phyloP scores from a whole-genome alignment of 1,140 invertebrate species.

The Lineus longissimus region DNA sequence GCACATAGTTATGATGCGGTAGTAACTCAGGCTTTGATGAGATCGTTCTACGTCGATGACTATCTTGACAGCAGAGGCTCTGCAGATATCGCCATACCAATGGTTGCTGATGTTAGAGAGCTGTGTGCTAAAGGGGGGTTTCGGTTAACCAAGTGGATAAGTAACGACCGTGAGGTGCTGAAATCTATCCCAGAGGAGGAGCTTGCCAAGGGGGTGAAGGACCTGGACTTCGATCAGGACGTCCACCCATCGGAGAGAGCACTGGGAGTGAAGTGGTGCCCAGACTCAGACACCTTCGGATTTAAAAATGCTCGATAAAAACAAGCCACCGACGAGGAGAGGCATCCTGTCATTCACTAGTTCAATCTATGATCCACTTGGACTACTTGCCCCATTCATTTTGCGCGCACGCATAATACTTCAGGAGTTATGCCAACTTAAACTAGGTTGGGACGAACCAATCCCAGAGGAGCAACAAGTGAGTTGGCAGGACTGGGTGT shows the following conservation, averaged over 20 bases:
- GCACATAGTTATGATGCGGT: background rate
- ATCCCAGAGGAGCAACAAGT: too few relatives aligned
- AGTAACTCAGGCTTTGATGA: constrained; percentile 4
- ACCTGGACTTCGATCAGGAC: background rate
- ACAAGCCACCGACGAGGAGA: background rate
- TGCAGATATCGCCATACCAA: background rate
- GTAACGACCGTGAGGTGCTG: constrained; percentile 8
- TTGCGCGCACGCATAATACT: too few relatives aligned
- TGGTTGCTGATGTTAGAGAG: background rate
- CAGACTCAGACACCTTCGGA: constrained; percentile 9
- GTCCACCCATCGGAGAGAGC: background rate
- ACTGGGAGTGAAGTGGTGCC: constrained; percentile 6
- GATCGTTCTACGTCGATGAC: constrained; percentile 23
- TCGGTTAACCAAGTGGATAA: constrained; percentile 14
- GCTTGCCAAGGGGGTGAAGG: background rate
- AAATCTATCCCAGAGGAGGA: constrained; percentile 2
- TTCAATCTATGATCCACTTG: constrained; percentile 18
- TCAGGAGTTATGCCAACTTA: too few relatives aligned
- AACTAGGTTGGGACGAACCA: too few relatives aligned
- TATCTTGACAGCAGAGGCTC: background rate
- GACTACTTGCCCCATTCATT: constrained; percentile 13
- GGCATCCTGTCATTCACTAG: constrained; percentile 13
- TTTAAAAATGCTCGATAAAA: background rate
- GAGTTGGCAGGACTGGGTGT: too few relatives aligned
- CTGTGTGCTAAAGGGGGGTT: constrained; percentile 14